Base-by-base conservation (phyloP, 2,888 invertebrate species). In the Disparrhopalites patrizii region DNA sequence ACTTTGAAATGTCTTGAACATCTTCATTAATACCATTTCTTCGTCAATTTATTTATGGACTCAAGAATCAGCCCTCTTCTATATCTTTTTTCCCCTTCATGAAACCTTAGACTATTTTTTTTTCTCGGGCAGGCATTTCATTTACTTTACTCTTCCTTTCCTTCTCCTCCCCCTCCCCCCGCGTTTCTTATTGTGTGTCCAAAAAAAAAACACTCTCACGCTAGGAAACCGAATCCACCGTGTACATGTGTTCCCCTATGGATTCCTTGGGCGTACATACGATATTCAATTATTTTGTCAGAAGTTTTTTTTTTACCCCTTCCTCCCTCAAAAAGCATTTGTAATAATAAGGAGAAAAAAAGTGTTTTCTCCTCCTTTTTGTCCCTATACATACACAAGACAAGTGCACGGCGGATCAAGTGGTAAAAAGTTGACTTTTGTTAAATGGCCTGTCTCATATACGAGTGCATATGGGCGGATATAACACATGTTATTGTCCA, bases 391-490 rank as follows among this genome's bases (percentile, higher is more conserved):
- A 15, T 43, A 18, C 43, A 43, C n/a, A 3, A 40, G 15, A 7
- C 13, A 10, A 38, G 18, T 10, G 33, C 25, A 27, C 28, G 25
- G n/a, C 7, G 10, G 27, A 27, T 56, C 36, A 36, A 40, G 43
- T 28, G 25, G 40, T 43, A 38, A 38, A 38, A 60, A 60, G 43
- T 50, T 61, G 61, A 61, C 51, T 61, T 61, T 61, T 51, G 61
- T 61, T 61, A 51, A 61, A 51, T 61, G 61, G 50, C 31, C 36
- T 61, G 25, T 51, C 61, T 61, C 38, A 38, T 13, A 25, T 8
- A n/a, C 33, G 33, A 40, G 18, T 28, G 25, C 20, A 7, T 18
- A n/a, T 25, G 36, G 27, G 57, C 43, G 57, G 57, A 60, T 60
- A 50, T 60, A 50, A 60, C 60, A 60, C 60, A 50, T 60, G 60